Conservation (phyloP, 2,113 vertebrate species). For the Arizona elegans region DNA sequence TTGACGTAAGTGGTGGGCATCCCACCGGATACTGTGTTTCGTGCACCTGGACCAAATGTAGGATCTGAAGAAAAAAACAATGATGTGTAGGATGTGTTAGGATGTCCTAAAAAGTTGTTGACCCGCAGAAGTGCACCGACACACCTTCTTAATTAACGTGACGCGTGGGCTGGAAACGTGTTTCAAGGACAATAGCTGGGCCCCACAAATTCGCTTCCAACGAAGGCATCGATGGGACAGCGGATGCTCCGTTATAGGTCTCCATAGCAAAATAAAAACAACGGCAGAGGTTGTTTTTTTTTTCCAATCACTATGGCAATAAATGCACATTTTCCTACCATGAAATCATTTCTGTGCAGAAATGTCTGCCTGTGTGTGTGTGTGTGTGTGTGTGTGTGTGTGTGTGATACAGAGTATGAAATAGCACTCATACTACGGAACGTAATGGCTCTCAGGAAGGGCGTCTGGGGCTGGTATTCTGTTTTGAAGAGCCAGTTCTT, state of each 20-base stretch:
- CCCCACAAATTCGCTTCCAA: neutral
- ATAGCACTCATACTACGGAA: neutral
- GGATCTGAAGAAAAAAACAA: neutral
- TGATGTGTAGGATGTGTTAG: neutral
- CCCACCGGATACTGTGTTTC: neutral
- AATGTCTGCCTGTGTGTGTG: neutral
- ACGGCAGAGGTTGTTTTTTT: neutral
- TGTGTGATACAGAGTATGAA: neutral
- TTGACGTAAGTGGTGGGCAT: neutral
- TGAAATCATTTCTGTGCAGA: neutral
- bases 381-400: neutral
- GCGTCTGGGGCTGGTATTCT: neutral
- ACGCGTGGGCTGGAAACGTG: neutral
- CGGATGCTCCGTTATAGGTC: neutral
- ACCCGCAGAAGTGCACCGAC: neutral
- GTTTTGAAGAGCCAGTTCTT: neutral
- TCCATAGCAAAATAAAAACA: conserved; percentile 3
- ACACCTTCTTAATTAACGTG: neutral
- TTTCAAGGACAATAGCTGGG: neutral
- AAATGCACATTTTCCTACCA: neutral
- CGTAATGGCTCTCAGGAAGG: neutral
- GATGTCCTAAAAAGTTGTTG: neutral
- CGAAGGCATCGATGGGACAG: neutral
- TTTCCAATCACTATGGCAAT: neutral
- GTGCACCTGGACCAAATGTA: neutral